A percentile compares a stretch with the other conserved stretches of the same genome.
Conservation (phyloP, 2,113 vertebrate species). For the Entelurus aequoreus region DNA sequence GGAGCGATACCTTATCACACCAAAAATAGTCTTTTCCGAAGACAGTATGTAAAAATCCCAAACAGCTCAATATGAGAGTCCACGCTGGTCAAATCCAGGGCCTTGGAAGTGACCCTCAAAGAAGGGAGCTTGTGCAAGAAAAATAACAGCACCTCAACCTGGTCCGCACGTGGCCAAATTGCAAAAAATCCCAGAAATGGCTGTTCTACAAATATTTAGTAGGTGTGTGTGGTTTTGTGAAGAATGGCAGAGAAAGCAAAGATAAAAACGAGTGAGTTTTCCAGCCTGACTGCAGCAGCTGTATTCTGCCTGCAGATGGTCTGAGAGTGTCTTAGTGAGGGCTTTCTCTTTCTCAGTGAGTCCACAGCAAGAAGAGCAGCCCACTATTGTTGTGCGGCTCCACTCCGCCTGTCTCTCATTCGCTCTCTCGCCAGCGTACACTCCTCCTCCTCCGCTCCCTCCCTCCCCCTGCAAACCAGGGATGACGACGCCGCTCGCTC, state of each 20-base stretch:
- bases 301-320: slow-evolving; percentile 52
- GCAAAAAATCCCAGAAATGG: slow-evolving; percentile 45
- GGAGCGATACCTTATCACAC: slow-evolving; percentile 14
- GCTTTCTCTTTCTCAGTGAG: slow-evolving; percentile 59
- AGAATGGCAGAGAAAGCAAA: slow-evolving; percentile 16
- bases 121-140: slow-evolving; percentile 10
- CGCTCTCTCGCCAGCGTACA: slow-evolving; percentile 43
- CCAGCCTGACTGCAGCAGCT: slow-evolving; percentile 35
- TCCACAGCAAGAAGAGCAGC: slow-evolving; percentile 67
- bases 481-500: slow-evolving; percentile 60
- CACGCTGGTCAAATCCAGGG: slow-evolving; percentile 17
- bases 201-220: slow-evolving; percentile 26
- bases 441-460: slow-evolving; percentile 55
- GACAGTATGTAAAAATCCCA: slow-evolving; percentile 24
- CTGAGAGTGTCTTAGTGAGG: slow-evolving; percentile 44
- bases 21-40: slow-evolving; percentile 22
- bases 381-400: slow-evolving; percentile 74
- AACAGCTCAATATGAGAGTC: slow-evolving; percentile 14
- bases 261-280: slow-evolving; percentile 28
- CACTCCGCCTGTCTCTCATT: slow-evolving; percentile 60
- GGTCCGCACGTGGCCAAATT: slow-evolving; percentile 37
- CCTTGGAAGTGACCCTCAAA: slow-evolving; percentile 20
- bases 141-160: slow-evolving; percentile 10
- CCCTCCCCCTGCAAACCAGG: slow-evolving; percentile 48
- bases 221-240: slow-evolving; percentile 25